Evolutionary conservation across 2,113 vertebrate species (phyloP).

Genomic region (Ptyas mucosa): DNA sequence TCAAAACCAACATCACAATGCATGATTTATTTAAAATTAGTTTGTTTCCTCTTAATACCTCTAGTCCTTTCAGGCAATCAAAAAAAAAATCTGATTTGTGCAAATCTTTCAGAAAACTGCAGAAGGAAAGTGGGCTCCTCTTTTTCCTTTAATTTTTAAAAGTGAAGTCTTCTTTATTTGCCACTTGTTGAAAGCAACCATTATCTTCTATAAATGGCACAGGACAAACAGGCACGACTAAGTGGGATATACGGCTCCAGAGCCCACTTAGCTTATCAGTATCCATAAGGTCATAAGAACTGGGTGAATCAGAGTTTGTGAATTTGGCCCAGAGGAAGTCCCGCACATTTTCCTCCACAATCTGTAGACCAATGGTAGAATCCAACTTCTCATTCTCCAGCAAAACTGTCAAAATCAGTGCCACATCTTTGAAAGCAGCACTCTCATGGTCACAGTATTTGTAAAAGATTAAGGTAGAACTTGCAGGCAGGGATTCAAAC

Average conservation of each 20-base stretch:
- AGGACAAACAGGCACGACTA: constrained; percentile 70
- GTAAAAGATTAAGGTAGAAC: constrained; percentile 92
- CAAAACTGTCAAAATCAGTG: constrained; percentile 85
- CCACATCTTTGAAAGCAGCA: constrained; percentile 84
- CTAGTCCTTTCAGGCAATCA: not conserved
- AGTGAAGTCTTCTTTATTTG: not conserved
- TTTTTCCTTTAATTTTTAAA: not conserved
- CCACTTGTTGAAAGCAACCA: constrained; percentile 45
- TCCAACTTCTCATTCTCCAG: constrained; percentile 75
- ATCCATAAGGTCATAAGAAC: constrained; percentile 70
- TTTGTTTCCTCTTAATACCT: not conserved
- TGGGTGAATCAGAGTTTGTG: constrained; percentile 25
- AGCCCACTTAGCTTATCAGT: constrained; percentile 75
- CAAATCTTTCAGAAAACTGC: not conserved
- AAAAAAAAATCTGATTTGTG: not conserved
- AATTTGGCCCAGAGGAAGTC: constrained; percentile 81
- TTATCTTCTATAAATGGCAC: constrained; percentile 64
- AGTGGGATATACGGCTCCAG: constrained; percentile 80
- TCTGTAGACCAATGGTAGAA: constrained; percentile 53
- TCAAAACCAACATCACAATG: not conserved
- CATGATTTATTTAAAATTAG: constrained; percentile 12
- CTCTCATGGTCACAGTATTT: constrained; percentile 95
- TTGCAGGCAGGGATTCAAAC: constrained; percentile 86
- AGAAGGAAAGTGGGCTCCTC: not conserved
- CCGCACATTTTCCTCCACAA: constrained; percentile 85